Evolutionary conservation across 2,888 invertebrate genomes (phyloP).

Genomic region (Magallana nippona): DNA sequence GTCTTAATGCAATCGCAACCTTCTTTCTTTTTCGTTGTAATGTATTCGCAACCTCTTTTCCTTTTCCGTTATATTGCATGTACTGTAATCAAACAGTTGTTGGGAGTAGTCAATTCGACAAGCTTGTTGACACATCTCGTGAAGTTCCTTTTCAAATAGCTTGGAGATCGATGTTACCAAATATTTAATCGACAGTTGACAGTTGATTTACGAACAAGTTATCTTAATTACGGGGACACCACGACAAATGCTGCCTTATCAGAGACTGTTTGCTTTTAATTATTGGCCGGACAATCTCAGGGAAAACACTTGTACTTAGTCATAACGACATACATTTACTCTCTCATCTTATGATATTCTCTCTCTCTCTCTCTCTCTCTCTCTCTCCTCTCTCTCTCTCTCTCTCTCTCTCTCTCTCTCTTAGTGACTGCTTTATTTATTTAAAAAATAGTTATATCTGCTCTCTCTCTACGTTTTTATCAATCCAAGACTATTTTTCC

Average conservation of each 20-base stretch:
- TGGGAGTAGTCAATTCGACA: neutral
- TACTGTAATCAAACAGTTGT: no score
- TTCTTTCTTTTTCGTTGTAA: no score
- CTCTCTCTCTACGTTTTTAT: no score
- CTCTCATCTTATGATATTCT: neutral
- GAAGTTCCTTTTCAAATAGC: slow-evolving; percentile 3
- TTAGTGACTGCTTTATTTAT: no score
- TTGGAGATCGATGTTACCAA: slow-evolving; percentile 20
- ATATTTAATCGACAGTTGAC: slow-evolving; percentile 32
- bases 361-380: slow-evolving; percentile 17
- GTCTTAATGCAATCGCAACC: no score
- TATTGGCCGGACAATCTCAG: neutral
- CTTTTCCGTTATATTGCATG: no score
- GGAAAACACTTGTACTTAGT: neutral
- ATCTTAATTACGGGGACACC: slow-evolving; percentile 26
- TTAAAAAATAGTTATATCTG: no score
- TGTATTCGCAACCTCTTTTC: no score
- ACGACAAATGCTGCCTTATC: slow-evolving; percentile 14
- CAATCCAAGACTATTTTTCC: no score
- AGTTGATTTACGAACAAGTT: neutral
- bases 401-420: no score
- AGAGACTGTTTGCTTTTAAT: slow-evolving; percentile 21
- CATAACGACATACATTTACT: neutral
- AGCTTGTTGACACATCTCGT: neutral
- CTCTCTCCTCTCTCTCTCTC: no score